A percentile compares a stretch with the other conserved stretches of the same genome.
Conservation (phyloP, 2,113 vertebrate genomes). For the Syngnathus scovelli region DNA sequence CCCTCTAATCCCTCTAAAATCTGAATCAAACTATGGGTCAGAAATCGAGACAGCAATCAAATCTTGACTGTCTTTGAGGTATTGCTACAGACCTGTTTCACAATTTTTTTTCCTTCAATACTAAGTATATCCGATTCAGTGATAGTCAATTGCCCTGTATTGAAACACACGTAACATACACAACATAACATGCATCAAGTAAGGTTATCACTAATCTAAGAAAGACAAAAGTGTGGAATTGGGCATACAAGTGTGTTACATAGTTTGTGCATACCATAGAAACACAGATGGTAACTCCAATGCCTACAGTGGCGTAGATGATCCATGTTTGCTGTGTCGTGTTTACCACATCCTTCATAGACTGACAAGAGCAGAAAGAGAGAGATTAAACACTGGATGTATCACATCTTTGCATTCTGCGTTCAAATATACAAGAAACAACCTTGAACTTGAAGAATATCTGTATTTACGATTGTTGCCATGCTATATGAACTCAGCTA, state of each 20-base stretch:
- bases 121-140: neutral
- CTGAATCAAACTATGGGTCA: neutral
- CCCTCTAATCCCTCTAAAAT: neutral
- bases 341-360: constrained; percentile 49
- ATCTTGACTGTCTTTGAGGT: too few relatives aligned
- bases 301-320: constrained; percentile 46
- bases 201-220: neutral
- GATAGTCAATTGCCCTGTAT: neutral
- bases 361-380: constrained; percentile 35
- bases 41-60: neutral
- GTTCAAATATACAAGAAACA: neutral
- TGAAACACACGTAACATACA: neutral
- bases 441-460: neutral
- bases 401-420: neutral
- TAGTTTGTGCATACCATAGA: constrained; percentile 49
- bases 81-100: neutral
- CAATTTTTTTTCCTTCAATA: neutral
- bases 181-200: neutral
- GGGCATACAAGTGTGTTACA: neutral
- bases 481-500: neutral
- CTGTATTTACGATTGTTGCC: neutral
- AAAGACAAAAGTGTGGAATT: neutral
- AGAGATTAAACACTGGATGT: neutral
- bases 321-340: constrained; percentile 59
- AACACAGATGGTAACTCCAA: constrained; percentile 54